Conservation (phyloP, 2,888 invertebrate species). For the Rhogogaster chlorosoma region DNA sequence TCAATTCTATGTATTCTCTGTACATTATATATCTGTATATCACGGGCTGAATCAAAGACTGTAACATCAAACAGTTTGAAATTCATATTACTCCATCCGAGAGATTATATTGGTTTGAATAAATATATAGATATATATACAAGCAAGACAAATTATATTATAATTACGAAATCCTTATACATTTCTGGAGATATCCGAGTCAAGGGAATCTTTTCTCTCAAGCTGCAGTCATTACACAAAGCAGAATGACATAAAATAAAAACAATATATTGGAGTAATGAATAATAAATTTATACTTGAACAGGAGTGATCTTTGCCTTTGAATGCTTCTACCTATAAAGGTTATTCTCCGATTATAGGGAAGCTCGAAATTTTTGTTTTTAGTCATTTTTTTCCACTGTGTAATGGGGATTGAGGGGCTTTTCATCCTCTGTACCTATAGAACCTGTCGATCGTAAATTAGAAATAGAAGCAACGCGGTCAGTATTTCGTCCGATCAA, state of each 20-base stretch:
- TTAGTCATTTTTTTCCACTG: background rate
- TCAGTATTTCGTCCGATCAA: constrained; percentile 39
- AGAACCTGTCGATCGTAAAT: constrained; percentile 39
- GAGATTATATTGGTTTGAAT: constrained; percentile 27
- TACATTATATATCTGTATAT: background rate
- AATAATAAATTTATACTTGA: background rate
- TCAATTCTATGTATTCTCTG: background rate
- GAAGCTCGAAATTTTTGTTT: background rate
- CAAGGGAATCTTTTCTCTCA: background rate
- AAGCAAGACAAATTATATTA: background rate
- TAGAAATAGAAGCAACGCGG: constrained; percentile 28
- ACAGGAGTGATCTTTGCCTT: background rate
- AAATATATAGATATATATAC: too few relatives aligned
- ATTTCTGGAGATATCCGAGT: background rate
- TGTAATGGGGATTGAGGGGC: background rate
- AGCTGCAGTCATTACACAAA: background rate
- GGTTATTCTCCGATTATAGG: background rate
- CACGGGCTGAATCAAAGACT: constrained; percentile 3
- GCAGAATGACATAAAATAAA: background rate
- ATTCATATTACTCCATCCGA: constrained; percentile 7
- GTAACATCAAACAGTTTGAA: background rate
- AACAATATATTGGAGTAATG: background rate
- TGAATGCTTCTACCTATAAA: background rate
- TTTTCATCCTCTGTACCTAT: constrained; percentile 3
- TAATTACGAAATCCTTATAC: constrained; percentile 9